Evolutionary conservation across 1,140 invertebrate species (phyloP).

Genomic region (Cyphomyrmex costatus): DNA sequence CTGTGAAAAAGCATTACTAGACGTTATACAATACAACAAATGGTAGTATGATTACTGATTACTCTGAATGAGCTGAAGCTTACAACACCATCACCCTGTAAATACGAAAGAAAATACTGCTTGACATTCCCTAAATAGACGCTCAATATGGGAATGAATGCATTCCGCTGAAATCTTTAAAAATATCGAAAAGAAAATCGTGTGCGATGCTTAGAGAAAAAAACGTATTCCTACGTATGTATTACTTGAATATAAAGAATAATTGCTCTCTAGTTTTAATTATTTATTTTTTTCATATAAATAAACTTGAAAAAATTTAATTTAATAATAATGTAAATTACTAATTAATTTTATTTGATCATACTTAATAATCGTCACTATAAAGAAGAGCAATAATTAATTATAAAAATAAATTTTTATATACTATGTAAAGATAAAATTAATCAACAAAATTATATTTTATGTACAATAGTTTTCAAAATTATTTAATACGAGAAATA

Average conservation of each 20-base stretch:
- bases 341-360: slow-evolving; percentile 5
- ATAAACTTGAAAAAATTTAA: not conserved
- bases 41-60: slow-evolving; percentile 71
- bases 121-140: slow-evolving; percentile 13
- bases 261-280: slow-evolving; percentile 1
- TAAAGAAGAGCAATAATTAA: not conserved
- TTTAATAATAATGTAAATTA: not conserved
- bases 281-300: not conserved
- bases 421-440: not conserved
- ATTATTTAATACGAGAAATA: not conserved
- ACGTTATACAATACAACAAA: slow-evolving; percentile 73
- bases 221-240: not conserved
- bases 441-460: not conserved
- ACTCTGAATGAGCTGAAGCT: slow-evolving; percentile 74
- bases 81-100: slow-evolving; percentile 73
- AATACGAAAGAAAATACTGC: slow-evolving; percentile 55
- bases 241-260: not conserved
- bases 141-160: slow-evolving; percentile 20
- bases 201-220: not conserved
- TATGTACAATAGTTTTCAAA: not conserved
- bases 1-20: slow-evolving; percentile 82
- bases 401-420: slow-evolving; percentile 1
- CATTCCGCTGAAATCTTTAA: slow-evolving; percentile 8
- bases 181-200: slow-evolving; percentile 23
- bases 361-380: not conserved